phyloP scores from a whole-genome alignment of 2,797 vertebrate species.

The Parauchenoglanis ngamensis region DNA sequence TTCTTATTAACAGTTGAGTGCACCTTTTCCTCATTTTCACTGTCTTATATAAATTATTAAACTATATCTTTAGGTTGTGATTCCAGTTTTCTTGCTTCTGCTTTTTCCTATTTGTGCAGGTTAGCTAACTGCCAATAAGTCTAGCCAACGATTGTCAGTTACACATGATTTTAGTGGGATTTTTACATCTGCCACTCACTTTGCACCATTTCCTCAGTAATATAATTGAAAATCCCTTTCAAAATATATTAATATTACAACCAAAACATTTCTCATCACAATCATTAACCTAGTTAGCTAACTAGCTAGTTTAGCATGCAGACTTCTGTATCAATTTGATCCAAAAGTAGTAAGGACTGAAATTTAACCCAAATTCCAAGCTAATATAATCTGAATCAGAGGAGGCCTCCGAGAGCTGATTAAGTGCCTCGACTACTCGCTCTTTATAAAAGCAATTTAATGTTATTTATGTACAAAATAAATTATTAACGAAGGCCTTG shows the following conservation, averaged over 20 bases:
- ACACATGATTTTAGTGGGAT: not conserved
- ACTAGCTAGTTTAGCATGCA: not conserved
- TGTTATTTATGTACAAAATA: not conserved
- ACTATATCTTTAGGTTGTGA: too few relatives aligned
- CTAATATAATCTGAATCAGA: not conserved
- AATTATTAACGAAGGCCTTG: not conserved
- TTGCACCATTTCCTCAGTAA: not conserved
- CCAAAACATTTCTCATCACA: not conserved
- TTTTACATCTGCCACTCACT: not conserved
- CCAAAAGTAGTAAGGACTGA: not conserved
- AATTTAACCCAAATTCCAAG: not conserved
- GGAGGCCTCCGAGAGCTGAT: not conserved
- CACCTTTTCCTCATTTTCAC: too few relatives aligned
- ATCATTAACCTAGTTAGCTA: not conserved
- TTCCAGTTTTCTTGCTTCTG: too few relatives aligned
- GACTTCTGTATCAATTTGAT: not conserved
- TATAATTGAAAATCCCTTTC: not conserved
- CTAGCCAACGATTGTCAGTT: too few relatives aligned
- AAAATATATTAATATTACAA: not conserved
- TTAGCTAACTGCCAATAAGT: too few relatives aligned
- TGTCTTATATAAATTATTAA: too few relatives aligned
- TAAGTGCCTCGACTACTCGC: not conserved
- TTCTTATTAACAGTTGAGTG: too few relatives aligned
- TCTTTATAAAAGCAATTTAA: not conserved
- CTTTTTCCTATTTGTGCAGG: too few relatives aligned